Evolutionary conservation across 2,888 invertebrate genomes (phyloP).

Genomic region (Dolomedes plantarius): DNA sequence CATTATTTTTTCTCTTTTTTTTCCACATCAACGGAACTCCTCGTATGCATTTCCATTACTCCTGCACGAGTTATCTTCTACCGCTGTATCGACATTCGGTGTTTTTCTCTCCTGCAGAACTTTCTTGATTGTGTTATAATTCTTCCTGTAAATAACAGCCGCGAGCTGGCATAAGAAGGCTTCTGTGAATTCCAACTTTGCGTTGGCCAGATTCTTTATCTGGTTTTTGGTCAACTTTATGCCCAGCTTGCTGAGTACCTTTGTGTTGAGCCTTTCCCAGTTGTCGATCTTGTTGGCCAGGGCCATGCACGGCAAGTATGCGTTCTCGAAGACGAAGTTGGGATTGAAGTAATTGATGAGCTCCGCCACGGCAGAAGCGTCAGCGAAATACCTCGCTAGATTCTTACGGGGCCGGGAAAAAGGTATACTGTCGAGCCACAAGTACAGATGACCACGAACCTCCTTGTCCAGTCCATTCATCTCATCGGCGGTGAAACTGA

Average conservation of each 20-base stretch:
- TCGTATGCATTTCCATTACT: too few relatives aligned
- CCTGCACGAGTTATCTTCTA: not conserved
- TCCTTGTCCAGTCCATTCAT: slow-evolving; percentile 20
- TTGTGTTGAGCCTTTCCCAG: slow-evolving; percentile 39
- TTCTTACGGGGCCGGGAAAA: slow-evolving; percentile 19
- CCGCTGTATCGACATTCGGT: not conserved
- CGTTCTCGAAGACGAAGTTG: slow-evolving; percentile 36
- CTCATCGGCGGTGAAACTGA: not conserved
- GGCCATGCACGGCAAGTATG: slow-evolving; percentile 42
- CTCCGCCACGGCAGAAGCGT: slow-evolving; percentile 28
- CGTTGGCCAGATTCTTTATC: slow-evolving; percentile 22
- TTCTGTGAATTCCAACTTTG: slow-evolving; percentile 26
- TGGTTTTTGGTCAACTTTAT: not conserved
- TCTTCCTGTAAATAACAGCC: not conserved
- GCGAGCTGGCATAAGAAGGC: slow-evolving; percentile 31
- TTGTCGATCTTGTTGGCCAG: slow-evolving; percentile 38
- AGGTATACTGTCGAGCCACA: slow-evolving; percentile 36
- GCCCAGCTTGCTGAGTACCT: slow-evolving; percentile 26
- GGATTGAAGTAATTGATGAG: slow-evolving; percentile 39
- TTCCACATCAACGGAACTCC: too few relatives aligned
- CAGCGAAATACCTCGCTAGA: slow-evolving; percentile 30
- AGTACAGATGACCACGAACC: slow-evolving; percentile 20
- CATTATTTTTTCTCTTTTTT: too few relatives aligned
- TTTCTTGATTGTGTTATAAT: slow-evolving; percentile 7
- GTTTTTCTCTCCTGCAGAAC: slow-evolving; percentile 1